Percentiles rank a stretch among this genome's conserved stretches.
Conservation (phyloP, 2,888 invertebrate species). For the Syritta pipiens region DNA sequence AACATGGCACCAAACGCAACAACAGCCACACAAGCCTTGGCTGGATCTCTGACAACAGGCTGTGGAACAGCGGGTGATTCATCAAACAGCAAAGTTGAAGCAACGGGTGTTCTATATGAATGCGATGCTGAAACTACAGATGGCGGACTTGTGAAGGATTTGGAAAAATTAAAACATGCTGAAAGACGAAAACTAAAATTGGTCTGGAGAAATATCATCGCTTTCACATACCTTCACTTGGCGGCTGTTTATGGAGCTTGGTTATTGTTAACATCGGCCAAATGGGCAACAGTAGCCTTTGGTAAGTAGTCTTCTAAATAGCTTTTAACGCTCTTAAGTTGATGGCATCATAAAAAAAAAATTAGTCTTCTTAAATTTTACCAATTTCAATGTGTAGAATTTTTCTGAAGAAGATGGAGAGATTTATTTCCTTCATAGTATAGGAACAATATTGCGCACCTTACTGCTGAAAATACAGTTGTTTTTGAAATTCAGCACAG, state of each 20-base stretch:
- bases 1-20: slow-evolving; percentile 76
- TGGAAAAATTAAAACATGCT: slow-evolving; percentile 81
- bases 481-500: too few relatives aligned
- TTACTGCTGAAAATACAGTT: too few relatives aligned
- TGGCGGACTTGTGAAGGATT: slow-evolving; percentile 82
- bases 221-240: slow-evolving; percentile 87
- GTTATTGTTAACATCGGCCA: slow-evolving; percentile 86
- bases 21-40: slow-evolving; percentile 78
- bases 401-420: too few relatives aligned
- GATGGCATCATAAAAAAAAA: background rate
- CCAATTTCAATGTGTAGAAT: too few relatives aligned
- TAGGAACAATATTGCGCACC: too few relatives aligned
- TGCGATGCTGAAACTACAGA: slow-evolving; percentile 84
- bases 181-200: slow-evolving; percentile 82
- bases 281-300: slow-evolving; percentile 85
- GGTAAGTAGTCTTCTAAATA: slow-evolving; percentile 82
- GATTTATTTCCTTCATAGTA: too few relatives aligned
- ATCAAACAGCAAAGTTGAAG: slow-evolving; percentile 74
- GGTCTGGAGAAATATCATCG: slow-evolving; percentile 92
- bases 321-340: background rate
- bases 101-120: slow-evolving; percentile 84
- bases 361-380: too few relatives aligned
- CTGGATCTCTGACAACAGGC: slow-evolving; percentile 73
- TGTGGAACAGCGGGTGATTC: slow-evolving; percentile 72
- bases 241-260: slow-evolving; percentile 88